Base-by-base conservation (phyloP, 1,140 invertebrate genomes). In the Aphis gossypii region DNA sequence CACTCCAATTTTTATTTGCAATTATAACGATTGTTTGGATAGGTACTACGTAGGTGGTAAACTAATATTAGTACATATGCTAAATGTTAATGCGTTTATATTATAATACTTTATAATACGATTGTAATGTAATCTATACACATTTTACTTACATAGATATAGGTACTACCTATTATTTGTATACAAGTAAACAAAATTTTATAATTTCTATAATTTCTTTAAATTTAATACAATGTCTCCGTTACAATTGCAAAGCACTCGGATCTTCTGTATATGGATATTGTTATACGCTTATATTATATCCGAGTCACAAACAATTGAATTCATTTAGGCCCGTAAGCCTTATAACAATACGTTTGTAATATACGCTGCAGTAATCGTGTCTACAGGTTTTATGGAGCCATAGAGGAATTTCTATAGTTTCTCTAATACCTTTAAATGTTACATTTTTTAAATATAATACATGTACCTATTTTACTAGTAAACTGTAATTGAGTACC, bases 211-310 rank as follows among this genome's bases (percentile, higher is more conserved):
- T 76, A 76, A n/a, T 76, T 76, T 76, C 30, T 76, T 76, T 76
- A n/a, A 76, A 76, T n/a, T 68, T 68, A 68, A 68, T 76, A 76
- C 60, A 76, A n/a, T 76, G 60, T 76, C n/a, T 76, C 60, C 60
- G 60, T 76, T n/a, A 76, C 60, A 76, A 76, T 76, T n/a, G 60
- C n/a, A n/a, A 76, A 18, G 14, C n/a, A 76, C 30, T 76, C 14
- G 14, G 14, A 76, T n/a, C 60, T 76, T 76, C 60, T 76, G 30
- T 76, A 76, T n/a, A n/a, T 76, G 60, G 60, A 76, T 76, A 76
- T 76, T 76, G 60, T 76, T 76, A 14, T 76, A n/a, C 60, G 60
- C 60, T 76, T 76, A n/a, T 76, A 46, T 46, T 46, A 20, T 76
- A 30, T 76, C 30, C 60, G 14, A 76, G 60, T 76, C 60, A 76